Evolutionary conservation across 92 coral and sea anemone species (phyloP), one percentile per base, ranked within the genome.

Genomic region (Heteractis magnifica): DNA sequence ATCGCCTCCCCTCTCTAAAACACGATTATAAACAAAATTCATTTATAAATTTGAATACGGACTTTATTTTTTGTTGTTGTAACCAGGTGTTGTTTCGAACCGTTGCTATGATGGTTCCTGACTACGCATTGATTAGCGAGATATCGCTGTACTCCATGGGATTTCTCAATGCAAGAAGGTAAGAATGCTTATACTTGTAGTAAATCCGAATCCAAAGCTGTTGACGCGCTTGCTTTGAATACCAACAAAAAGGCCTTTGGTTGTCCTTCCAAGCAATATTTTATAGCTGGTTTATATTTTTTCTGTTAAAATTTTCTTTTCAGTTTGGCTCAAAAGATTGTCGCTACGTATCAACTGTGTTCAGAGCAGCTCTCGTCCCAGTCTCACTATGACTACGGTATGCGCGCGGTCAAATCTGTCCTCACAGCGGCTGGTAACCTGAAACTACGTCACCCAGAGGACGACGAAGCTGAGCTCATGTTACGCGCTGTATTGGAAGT

Each of bases 61-160:
- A 55, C 20, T 3, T 10, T 0, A 14, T 13, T 84, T 84, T 4
- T 77, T 74, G 18, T 4, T 72, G 48, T 56, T n/a, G 64, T 84
- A 56, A 2, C 75, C 60, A 95, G 98, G 98, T 95, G 68, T 84
- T 95, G 79, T 95, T 95, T 82, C 98, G 98, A 34, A 95, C 98
- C 3, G 98, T 95, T 84, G 98, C 98, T 15, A 95, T 95, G 98
- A 95, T 95, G 98, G 98, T 95, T 16, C 98, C 98, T 55, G 98
- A 95, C 80, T 95, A 95, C 81, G 98, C 98, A 5, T 85, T 95
- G 53, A 95, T 95, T 81, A 94, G 98, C 52, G 98, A 95, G 84
- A 95, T 95, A 56, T 95, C 98, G n/a, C 93, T 95, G 73, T 95
- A 95, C 72, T 95, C 98, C 79, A 95, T 95, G 98, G 98, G 98